These are phyloP conservation scores for Chloroceryle amazona DNA, from an alignment of 2,797 vertebrate genomes.

Conservation along the genomic window DNA sequence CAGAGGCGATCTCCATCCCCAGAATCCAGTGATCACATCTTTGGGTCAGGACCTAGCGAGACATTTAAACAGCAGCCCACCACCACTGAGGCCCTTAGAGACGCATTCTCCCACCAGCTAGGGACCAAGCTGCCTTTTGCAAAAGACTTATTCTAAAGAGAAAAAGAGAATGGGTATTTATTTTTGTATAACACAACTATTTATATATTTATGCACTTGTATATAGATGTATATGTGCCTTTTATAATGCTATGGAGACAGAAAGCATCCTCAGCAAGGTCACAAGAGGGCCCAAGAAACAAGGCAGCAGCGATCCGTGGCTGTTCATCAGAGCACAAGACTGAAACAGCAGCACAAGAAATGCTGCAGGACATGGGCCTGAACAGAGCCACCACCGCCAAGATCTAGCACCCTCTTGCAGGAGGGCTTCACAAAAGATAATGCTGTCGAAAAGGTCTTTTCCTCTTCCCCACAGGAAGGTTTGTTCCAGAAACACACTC, in stretches of 20 bases:
- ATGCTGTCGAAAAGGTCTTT: not conserved
- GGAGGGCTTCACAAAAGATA: not conserved
- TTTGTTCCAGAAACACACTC: not conserved
- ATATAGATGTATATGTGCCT: constrained; percentile 91
- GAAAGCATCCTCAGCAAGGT: constrained; percentile 53
- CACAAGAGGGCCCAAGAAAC: constrained; percentile 28
- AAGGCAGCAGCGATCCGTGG: not conserved
- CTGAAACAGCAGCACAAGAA: not conserved
- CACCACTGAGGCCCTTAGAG: constrained; percentile 71
- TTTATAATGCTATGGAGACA: constrained; percentile 76
- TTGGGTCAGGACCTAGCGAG: constrained; percentile 75
- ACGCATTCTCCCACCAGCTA: constrained; percentile 77
- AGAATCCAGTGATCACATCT: constrained; percentile 70
- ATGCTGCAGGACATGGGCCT: not conserved
- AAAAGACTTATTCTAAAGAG: constrained; percentile 79
- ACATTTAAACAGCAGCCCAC: constrained; percentile 53
- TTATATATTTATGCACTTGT: constrained; percentile 99
- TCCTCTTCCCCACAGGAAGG: not conserved
- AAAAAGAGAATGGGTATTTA: constrained; percentile 91
- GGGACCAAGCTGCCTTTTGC: constrained; percentile 57
- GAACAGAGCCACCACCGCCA: not conserved
- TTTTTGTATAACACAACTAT: constrained; percentile 98
- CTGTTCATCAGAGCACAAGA: not conserved
- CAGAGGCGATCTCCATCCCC: constrained; percentile 70
- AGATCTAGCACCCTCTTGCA: not conserved